Evolutionary conservation across 2,113 vertebrate genomes (phyloP), one percentile per base, ranked within the genome.

Genomic region (Engraulis encrasicolus): DNA sequence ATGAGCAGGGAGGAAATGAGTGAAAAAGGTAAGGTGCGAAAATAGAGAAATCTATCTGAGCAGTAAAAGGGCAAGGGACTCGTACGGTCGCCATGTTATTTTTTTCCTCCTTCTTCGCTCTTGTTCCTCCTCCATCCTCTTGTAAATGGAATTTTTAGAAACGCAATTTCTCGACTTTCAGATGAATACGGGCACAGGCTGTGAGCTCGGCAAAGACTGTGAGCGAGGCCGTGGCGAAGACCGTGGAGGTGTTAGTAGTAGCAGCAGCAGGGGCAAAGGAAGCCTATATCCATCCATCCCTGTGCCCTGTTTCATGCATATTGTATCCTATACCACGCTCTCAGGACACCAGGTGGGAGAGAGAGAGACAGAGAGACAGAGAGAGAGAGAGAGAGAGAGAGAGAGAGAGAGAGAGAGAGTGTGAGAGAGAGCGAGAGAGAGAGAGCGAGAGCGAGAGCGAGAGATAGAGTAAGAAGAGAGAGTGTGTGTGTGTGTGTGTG

Each of bases 111-210:
- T n/a, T n/a, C n/a, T n/a, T n/a, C n/a, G n/a, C 23, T 74, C 17
- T 74, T 74, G 31, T 74, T 19, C 27, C n/a, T 1, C 3, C 27
- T 36, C 27, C 27, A 23, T 74, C 9, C 31, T 34, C 66, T 31
- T 74, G 66, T 74, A 74, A 74, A 74, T 74, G 27, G 66, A 74
- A 74, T 74, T 74, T 66, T 36, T 34, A 74, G 66, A 74, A 74
- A 31, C 31, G 66, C 66, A 34, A 18, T 74, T 74, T 74, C 31
- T 74, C 66, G 27, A 34, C 14, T 74, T 31, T 74, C 66, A 34
- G 27, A 74, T 34, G 66, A 74, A 74, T 34, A 34, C 1, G n/a
- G 31, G 66, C 66, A 15, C 66, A 74, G 66, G 66, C 34, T 34
- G 27, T 12, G 66, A 11, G 27, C 27, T n/a, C n/a, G 31, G 66